Evolutionary conservation across 1,140 invertebrate genomes (phyloP).

Genomic region (Chymomyza costata): DNA sequence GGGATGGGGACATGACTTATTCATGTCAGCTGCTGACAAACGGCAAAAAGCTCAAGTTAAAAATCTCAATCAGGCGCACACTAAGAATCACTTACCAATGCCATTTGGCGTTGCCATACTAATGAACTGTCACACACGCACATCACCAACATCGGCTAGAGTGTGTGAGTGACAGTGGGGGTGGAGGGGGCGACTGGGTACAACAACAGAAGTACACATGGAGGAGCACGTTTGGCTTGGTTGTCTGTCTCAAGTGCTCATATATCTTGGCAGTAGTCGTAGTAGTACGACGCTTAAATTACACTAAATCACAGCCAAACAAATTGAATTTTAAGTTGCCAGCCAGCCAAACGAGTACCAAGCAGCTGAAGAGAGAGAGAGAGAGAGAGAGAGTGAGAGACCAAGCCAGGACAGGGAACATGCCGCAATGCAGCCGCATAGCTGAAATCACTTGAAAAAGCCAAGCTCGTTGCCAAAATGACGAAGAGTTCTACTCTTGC

Average conservation of each 20-base stretch:
- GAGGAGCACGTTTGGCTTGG: too few relatives aligned
- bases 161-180: not conserved
- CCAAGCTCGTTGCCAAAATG: conserved; percentile 60
- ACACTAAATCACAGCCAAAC: conserved; percentile 70
- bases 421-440: conserved; percentile 56
- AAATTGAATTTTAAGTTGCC: conserved; percentile 71
- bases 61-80: conserved; percentile 34
- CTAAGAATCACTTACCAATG: conserved; percentile 55
- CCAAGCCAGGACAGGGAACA: too few relatives aligned
- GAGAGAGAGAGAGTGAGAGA: too few relatives aligned
- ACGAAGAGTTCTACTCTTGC: conserved; percentile 41
- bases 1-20: conserved; percentile 67
- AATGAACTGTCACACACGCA: conserved; percentile 64
- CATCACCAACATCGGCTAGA: conserved; percentile 1
- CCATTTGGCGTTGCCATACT: conserved; percentile 61
- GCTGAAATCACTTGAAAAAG: conserved; percentile 61
- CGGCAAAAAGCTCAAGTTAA: conserved; percentile 40
- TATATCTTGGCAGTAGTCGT: conserved; percentile 62
- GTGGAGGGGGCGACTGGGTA: conserved; percentile 1
- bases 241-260: conserved; percentile 44
- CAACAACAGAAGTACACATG: too few relatives aligned
- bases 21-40: conserved; percentile 67
- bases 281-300: conserved; percentile 63
- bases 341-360: conserved; percentile 34
- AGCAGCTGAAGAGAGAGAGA: too few relatives aligned